Conservation (phyloP, 2,888 invertebrate species). For the Aleiodes alternator region DNA sequence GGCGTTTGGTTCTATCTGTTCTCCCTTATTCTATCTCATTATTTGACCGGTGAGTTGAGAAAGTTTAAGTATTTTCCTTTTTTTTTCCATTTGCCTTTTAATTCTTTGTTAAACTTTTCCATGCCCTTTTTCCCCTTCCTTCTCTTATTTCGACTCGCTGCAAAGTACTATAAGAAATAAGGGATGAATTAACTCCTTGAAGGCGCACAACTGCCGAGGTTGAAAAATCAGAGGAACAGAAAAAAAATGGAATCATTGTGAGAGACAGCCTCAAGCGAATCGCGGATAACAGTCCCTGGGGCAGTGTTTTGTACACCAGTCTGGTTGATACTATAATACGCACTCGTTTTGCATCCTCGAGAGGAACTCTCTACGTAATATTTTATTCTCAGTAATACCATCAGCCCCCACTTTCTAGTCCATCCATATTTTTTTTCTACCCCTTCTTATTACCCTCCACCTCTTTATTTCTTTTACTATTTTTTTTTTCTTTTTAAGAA, state of each 20-base stretch:
- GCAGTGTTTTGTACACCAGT: conserved; percentile 31
- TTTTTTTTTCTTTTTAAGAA: conserved; percentile 13
- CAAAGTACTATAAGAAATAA: background rate
- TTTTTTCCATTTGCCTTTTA: conserved; percentile 6
- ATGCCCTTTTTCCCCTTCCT: background rate
- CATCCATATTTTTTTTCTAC: background rate
- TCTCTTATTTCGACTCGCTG: background rate
- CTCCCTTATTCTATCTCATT: conserved; percentile 14
- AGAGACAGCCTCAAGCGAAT: conserved; percentile 25
- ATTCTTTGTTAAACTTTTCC: conserved; percentile 12
- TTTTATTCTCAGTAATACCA: conserved; percentile 58
- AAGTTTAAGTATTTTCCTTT: conserved; percentile 2
- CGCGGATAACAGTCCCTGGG: conserved; percentile 16
- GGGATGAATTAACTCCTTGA: no score
- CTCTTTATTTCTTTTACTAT: conserved; percentile 26
- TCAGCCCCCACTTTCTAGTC: conserved; percentile 26
- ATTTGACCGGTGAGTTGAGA: conserved; percentile 10
- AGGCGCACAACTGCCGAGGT: background rate
- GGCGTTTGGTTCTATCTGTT: conserved; percentile 28
- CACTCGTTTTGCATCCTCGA: conserved; percentile 31
- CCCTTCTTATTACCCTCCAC: background rate
- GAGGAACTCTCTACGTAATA: conserved; percentile 35
- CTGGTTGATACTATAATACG: conserved; percentile 27
- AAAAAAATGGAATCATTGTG: conserved; percentile 38
- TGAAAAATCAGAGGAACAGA: conserved; percentile 2